Conservation (phyloP, 2,797 vertebrate species). For the Schizopygopsis malacanthus region DNA sequence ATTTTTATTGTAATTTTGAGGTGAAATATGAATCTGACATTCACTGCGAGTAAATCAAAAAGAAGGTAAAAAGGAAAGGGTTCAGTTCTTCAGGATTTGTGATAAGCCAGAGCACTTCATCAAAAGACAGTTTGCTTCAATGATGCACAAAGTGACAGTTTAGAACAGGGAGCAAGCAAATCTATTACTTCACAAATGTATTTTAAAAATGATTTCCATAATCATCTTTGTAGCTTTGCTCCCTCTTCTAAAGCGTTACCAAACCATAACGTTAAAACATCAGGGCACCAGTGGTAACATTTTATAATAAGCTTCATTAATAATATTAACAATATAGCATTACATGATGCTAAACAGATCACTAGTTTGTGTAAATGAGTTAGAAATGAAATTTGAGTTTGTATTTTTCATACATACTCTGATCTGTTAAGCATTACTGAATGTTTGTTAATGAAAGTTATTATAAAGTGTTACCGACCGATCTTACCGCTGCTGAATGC, state of each 20-base stretch:
- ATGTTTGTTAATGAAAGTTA: conserved; percentile 18
- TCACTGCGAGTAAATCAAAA: background rate
- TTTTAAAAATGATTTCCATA: background rate
- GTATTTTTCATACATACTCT: background rate
- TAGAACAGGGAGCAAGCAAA: conserved; percentile 22
- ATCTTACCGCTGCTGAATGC: conserved; percentile 43
- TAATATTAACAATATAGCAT: background rate
- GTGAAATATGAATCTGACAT: conserved; percentile 6
- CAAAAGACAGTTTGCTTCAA: background rate
- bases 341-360: conserved; percentile 33
- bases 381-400: background rate
- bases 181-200: background rate
- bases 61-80: background rate
- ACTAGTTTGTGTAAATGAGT: conserved; percentile 4
- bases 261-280: conserved; percentile 22
- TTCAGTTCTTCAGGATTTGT: conserved; percentile 23
- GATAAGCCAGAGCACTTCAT: conserved; percentile 3
- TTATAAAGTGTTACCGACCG: conserved; percentile 11
- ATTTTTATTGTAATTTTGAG: background rate
- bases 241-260: background rate
- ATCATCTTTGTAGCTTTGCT: background rate
- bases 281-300: conserved; percentile 7
- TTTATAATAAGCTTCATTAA: conserved; percentile 4
- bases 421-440: conserved; percentile 34
- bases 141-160: background rate